Conservation (phyloP, 1,140 invertebrate species). For the Drosophila persimilis region DNA sequence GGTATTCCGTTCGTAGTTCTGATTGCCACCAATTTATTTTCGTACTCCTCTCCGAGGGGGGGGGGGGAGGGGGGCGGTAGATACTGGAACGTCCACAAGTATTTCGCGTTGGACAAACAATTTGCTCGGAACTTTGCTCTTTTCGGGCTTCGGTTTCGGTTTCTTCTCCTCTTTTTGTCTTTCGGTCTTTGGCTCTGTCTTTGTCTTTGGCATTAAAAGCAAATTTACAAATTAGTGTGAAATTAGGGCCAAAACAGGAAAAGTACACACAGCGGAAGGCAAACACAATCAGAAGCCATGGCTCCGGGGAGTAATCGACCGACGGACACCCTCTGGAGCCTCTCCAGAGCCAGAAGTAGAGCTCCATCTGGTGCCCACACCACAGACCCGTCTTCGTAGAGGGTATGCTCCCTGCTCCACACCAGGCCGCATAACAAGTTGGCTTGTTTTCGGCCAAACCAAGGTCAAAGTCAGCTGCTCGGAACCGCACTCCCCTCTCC, state of each 20-base stretch:
- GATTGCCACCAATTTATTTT: slow-evolving; percentile 59
- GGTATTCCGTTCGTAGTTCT: slow-evolving; percentile 20
- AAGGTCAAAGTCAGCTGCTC: slow-evolving; percentile 47
- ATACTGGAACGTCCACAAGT: slow-evolving; percentile 20
- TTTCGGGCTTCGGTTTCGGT: slow-evolving; percentile 20
- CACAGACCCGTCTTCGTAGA: too few species aligned
- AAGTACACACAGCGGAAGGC: slow-evolving; percentile 30
- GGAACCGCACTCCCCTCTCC: slow-evolving; percentile 3
- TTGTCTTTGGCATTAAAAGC: slow-evolving; percentile 72
- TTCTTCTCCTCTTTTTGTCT: slow-evolving; percentile 20
- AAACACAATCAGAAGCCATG: slow-evolving; percentile 12
- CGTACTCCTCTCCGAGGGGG: slow-evolving; percentile 14
- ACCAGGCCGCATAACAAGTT: not conserved
- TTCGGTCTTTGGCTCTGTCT: slow-evolving; percentile 31
- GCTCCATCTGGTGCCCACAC: too few species aligned
- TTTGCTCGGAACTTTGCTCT: slow-evolving; percentile 44
- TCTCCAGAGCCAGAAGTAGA: too few species aligned
- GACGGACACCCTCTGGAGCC: not conserved
- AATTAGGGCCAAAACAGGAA: slow-evolving; percentile 53
- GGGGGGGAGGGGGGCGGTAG: not conserved
- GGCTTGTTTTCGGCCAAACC: slow-evolving; percentile 30
- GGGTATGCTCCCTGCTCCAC: too few species aligned
- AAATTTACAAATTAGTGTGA: slow-evolving; percentile 79
- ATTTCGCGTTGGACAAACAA: slow-evolving; percentile 42
- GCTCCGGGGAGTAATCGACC: slow-evolving; percentile 16